phyloP scores from a whole-genome alignment of 2,888 invertebrate species.

The Cheilosia urbana region DNA sequence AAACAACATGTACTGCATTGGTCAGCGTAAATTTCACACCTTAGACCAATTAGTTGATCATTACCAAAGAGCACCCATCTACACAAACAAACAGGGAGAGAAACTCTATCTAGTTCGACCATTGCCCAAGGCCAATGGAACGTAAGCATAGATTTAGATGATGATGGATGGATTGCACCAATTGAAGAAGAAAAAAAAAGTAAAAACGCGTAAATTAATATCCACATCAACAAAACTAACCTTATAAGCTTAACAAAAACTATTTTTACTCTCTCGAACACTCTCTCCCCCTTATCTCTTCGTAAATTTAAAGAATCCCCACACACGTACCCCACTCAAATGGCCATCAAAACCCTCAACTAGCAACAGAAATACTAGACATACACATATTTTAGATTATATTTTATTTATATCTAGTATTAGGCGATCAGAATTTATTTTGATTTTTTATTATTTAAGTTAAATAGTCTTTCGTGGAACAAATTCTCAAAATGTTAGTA shows the following conservation, averaged over 20 bases:
- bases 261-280: conserved; percentile 63
- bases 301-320: conserved; percentile 57
- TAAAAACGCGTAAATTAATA: conserved; percentile 54
- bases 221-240: conserved; percentile 63
- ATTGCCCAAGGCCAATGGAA: conserved; percentile 88
- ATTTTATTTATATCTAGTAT: conserved; percentile 71
- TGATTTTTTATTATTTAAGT: conserved; percentile 37
- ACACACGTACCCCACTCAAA: conserved; percentile 25
- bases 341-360: conserved; percentile 66
- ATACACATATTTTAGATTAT: conserved; percentile 68
- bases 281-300: conserved; percentile 51
- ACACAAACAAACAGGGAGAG: conserved; percentile 98
- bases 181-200: conserved; percentile 2
- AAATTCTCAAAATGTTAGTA: conserved; percentile 68
- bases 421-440: conserved; percentile 53
- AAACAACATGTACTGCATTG: conserved; percentile 96
- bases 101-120: conserved; percentile 98
- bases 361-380: conserved; percentile 65
- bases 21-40: conserved; percentile 98
- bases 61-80: conserved; percentile 99
- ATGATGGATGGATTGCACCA: conserved; percentile 31
- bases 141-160: conserved; percentile 80
- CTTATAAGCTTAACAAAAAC: conserved; percentile 41
- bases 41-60: conserved; percentile 98
- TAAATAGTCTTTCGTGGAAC: conserved; percentile 39